These are phyloP conservation scores for Agrochola circellaris DNA, from an alignment of 2,888 invertebrate species.

Conservation along the genomic window DNA sequence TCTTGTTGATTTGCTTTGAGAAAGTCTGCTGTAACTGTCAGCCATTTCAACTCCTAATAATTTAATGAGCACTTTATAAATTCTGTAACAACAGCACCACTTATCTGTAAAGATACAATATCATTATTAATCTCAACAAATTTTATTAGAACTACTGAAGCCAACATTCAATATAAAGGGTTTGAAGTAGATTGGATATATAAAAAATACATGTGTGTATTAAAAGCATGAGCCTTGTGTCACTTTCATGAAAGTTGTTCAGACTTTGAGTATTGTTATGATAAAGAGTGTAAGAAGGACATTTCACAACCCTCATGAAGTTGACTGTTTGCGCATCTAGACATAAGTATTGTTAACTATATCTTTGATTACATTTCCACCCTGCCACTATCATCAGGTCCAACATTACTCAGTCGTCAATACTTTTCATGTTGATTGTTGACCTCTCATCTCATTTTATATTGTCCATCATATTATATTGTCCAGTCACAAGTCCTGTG, in stretches of 20 bases:
- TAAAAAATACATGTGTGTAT: slow-evolving; percentile 59
- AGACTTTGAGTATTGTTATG: slow-evolving; percentile 26
- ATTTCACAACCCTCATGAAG: slow-evolving; percentile 78
- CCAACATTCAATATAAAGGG: slow-evolving; percentile 57
- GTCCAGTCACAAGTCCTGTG: slow-evolving; percentile 63
- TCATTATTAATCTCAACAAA: slow-evolving; percentile 63
- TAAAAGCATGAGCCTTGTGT: slow-evolving; percentile 72
- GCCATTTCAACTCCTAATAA: slow-evolving; percentile 74
- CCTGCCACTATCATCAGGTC: slow-evolving; percentile 81
- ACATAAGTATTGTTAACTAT: slow-evolving; percentile 83
- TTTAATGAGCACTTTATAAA: slow-evolving; percentile 60
- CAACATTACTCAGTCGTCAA: slow-evolving; percentile 82
- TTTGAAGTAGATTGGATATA: slow-evolving; percentile 55
- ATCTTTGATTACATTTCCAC: slow-evolving; percentile 90
- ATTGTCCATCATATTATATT: slow-evolving; percentile 67
- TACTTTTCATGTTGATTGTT: slow-evolving; percentile 80
- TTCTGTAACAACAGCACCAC: slow-evolving; percentile 63
- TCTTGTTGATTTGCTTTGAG: slow-evolving; percentile 71
- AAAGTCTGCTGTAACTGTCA: slow-evolving; percentile 73
- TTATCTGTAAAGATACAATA: slow-evolving; percentile 81
- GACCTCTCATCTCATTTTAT: slow-evolving; percentile 72
- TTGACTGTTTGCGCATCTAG: slow-evolving; percentile 74
- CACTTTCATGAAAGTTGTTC: slow-evolving; percentile 77
- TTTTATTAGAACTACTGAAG: slow-evolving; percentile 51
- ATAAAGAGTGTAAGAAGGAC: slow-evolving; percentile 22